A percentile compares a stretch with the other conserved stretches of the same genome.
Evolutionary conservation across 2,797 vertebrate species (phyloP).

Genomic region (Rhinogobio ventralis): DNA sequence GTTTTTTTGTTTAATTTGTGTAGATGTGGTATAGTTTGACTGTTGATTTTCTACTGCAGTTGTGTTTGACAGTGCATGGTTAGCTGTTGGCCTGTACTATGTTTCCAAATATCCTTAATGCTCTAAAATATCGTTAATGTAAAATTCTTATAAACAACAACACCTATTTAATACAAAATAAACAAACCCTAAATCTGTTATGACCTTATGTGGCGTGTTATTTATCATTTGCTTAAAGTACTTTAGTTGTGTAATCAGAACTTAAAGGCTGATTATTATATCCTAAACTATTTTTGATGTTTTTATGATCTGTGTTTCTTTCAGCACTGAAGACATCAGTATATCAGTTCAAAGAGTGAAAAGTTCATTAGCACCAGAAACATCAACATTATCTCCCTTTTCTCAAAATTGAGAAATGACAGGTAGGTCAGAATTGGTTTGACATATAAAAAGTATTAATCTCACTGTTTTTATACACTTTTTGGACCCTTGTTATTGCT

Average conservation of each 20-base stretch:
- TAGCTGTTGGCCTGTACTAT: constrained; percentile 24
- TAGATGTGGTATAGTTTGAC: background rate
- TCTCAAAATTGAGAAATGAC: constrained; percentile 69
- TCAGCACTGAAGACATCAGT: background rate
- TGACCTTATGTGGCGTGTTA: background rate
- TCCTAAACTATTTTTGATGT: background rate
- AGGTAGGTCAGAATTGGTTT: constrained; percentile 63
- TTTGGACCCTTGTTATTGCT: background rate
- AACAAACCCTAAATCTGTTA: background rate
- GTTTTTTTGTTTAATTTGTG: background rate
- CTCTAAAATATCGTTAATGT: background rate
- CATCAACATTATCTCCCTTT: background rate
- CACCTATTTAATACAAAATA: background rate
- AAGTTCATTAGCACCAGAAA: constrained; percentile 47
- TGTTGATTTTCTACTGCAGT: background rate
- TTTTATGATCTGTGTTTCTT: background rate
- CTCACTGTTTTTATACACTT: background rate
- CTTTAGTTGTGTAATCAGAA: background rate
- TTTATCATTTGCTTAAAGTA: background rate
- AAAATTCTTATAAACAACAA: background rate
- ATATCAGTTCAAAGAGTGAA: background rate
- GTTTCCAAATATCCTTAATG: background rate
- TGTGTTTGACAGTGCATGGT: background rate
- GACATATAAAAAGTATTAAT: background rate
- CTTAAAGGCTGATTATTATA: background rate